Base-by-base conservation (phyloP, 2,113 vertebrate species). In the Orientallactaga bullata region DNA sequence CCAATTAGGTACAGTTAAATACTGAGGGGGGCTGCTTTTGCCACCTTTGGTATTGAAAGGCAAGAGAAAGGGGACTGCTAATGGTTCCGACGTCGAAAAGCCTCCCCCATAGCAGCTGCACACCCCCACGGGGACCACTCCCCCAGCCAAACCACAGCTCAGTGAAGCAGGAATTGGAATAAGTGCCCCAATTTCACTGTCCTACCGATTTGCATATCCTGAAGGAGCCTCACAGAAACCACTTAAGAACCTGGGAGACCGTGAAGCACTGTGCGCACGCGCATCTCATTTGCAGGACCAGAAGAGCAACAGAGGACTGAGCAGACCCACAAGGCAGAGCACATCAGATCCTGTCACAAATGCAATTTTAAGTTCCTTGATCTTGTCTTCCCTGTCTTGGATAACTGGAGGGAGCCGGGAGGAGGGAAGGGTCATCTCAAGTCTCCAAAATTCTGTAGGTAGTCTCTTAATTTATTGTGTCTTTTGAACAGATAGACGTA, bases 11-110 rank as follows among this genome's bases (percentile, higher is more conserved):
- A 11, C 2, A 32, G 55, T 20, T 3, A 84, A 86, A 77, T 61
- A 61, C 15, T 20, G 1, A 86, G 58, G 11, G 77, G 7, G 23
- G 2, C 24, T 61, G 32, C 4, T 66, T 76, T 74, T 78, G 7
- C 5, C 4, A 30, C 21, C 7, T 4, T 6, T 2, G 2, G 4
- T 0, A 3, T 35, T 77, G 23, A 65, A 71, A 76, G 4, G 28
- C 30, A 37, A 73, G 77, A 60, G 20, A 78, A 35, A 35, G 11
- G 24, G 4, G 7, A 26, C 0, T 58, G 2, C 18, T 72, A 26
- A 39, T 58, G 23, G 63, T 42, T 26, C 18, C 7, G 20, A 24
- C 51, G 18, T 32, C 26, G 28, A 47, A 85, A 89, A n/a, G 7
- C 2, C 16, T 79, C 71, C 42, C 42, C 9, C 2, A 17, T 5